Base-by-base conservation (phyloP, 2,113 vertebrate genomes). In the Onychorhynchus coronatus region DNA sequence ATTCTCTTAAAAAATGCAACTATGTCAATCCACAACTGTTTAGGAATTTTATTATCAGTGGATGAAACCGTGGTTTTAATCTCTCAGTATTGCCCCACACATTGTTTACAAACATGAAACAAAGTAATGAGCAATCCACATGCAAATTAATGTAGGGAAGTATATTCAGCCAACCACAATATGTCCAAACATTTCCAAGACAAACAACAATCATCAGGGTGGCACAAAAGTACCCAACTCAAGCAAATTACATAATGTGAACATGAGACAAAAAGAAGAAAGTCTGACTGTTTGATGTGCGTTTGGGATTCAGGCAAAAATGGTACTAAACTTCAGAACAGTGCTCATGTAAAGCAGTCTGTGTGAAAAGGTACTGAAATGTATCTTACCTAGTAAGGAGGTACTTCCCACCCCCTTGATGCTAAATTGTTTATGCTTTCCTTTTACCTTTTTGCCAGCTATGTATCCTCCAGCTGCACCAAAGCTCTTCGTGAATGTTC, bases 401-500 rank as follows among this genome's bases (percentile, higher is more conserved):
- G 37, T 56, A 30, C 31, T 35, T 49, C 63, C 37, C 47, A 7
- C 1, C 4, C 2, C 14, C 50, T 46, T 46, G 37, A 46, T 70
- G 35, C 39, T 71, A 79, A 80, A 47, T 62, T 9, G 62, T 4
- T 23, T 23, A 8, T 15, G 18, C 58, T 71, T 79, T 62, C 52
- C 27, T 59, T 89, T 95, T 98, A 99, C 99, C 99, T 99, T 99
- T 89, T 95, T 99, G 85, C 99, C 99, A 77, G 98, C 99, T 95
- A 99, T 98, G 90, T 99, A 99, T 80, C 99, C 99, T 95, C 99
- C 99, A 6, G 98, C 96, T 14, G 98, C 98, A 1, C 98, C 99
- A 76, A 99, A 99, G 94, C 98, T 99, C 98, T 99, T 99, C 74
- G 99, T 99, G 97, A 99, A 99, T 0, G 99, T 99, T 70, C 99